A percentile compares a stretch with the other conserved stretches of the same genome.
These are phyloP conservation scores for Gulo gulo DNA, from an alignment of 2,113 vertebrate genomes.

Conservation along the genomic window DNA sequence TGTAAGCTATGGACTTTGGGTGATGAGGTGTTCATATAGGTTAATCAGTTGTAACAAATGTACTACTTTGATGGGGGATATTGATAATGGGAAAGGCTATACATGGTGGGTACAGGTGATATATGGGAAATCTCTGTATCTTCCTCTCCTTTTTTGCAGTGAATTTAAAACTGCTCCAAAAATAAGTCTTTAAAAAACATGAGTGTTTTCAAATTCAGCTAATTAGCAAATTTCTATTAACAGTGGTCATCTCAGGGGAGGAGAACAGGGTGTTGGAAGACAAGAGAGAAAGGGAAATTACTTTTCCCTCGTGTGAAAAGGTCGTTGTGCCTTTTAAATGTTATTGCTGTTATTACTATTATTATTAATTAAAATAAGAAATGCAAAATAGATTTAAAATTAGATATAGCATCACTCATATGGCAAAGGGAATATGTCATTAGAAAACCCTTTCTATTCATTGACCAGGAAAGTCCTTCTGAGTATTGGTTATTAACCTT, in stretches of 20 bases:
- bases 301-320: not conserved
- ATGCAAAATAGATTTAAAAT: not conserved
- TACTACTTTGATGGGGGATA: not conserved
- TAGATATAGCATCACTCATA: not conserved
- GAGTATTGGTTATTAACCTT: not conserved
- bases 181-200: not conserved
- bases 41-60: not conserved
- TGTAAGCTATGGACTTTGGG: not conserved
- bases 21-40: not conserved
- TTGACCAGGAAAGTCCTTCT: not conserved
- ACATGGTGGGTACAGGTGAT: not conserved
- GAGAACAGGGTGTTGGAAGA: not conserved
- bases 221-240: not conserved
- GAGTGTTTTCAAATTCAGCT: not conserved
- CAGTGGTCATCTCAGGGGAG: not conserved
- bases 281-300: not conserved
- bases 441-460: not conserved
- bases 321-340: not conserved
- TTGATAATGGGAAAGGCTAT: not conserved
- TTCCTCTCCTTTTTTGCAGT: not conserved
- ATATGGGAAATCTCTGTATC: not conserved
- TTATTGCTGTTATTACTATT: not conserved
- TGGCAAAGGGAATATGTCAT: not conserved
- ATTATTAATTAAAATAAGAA: not conserved
- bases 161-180: not conserved